These are phyloP conservation scores for Mastomys natalensis DNA, from an alignment of 2,113 vertebrate species.

Conservation along the genomic window DNA sequence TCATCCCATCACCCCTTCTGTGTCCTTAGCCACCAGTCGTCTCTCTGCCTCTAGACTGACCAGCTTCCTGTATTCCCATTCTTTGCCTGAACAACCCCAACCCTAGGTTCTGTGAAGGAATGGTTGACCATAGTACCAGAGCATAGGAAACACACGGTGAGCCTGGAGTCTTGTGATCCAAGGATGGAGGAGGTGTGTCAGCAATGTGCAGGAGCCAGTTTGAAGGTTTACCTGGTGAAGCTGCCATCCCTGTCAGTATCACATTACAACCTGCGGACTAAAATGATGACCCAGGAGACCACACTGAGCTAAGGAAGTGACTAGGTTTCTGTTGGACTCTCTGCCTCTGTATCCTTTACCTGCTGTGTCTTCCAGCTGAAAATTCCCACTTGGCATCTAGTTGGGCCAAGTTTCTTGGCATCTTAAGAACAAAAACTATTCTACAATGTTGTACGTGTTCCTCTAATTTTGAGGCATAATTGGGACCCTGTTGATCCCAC, in stretches of 20 bases:
- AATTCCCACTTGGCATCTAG: no score
- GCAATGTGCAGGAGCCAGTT: accelerated
- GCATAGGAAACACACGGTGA: not conserved
- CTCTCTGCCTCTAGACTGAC: not conserved
- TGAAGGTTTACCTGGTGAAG: not conserved
- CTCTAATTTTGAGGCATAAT: not conserved
- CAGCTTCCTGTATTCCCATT: accelerated
- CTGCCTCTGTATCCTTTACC: not conserved
- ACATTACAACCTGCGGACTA: not conserved
- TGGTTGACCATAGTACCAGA: not conserved
- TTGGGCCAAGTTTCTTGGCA: not conserved
- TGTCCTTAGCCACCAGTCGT: not conserved
- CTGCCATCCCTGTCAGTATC: no score
- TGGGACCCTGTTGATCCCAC: accelerated
- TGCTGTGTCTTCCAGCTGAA: not conserved
- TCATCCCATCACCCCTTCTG: not conserved
- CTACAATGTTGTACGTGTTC: not conserved
- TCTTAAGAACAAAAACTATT: not conserved
- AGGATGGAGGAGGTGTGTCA: not conserved
- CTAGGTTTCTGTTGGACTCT: not conserved
- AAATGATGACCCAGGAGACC: not conserved
- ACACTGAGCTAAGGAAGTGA: not conserved
- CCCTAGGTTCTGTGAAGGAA: not conserved
- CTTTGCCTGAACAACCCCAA: not conserved
- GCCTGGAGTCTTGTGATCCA: not conserved